Conservation (phyloP, 2,113 vertebrate genomes). For the Odocoileus virginianus region DNA sequence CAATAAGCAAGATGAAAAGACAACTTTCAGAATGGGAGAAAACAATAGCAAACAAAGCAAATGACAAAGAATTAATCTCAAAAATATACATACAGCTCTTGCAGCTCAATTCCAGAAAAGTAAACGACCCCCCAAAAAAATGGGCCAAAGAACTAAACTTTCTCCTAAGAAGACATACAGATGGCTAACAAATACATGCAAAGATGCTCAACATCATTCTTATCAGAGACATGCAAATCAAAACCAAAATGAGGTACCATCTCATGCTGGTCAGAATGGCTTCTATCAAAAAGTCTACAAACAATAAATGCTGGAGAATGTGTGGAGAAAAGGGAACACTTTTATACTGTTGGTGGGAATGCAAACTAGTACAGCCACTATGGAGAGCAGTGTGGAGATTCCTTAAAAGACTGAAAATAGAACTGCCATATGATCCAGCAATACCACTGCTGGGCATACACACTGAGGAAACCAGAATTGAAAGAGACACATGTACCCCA, state of each 20-base stretch:
- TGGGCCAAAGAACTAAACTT: neutral
- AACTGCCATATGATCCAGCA: neutral
- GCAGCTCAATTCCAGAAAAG: neutral
- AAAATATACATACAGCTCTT: neutral
- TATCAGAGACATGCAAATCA: neutral
- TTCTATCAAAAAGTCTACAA: neutral
- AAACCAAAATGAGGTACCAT: neutral
- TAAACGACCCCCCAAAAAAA: neutral
- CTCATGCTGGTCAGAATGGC: neutral
- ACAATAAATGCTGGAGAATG: neutral
- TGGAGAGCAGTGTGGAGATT: neutral
- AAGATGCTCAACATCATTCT: neutral
- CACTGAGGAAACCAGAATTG: neutral
- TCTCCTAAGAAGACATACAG: neutral
- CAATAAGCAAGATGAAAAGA: neutral
- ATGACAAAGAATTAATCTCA: neutral
- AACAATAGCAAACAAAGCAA: neutral
- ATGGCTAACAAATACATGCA: neutral
- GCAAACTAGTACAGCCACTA: neutral
- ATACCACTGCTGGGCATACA: neutral
- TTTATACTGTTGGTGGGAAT: neutral
- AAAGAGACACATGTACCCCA: neutral
- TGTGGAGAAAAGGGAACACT: neutral
- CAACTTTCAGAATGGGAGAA: neutral
- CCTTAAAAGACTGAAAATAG: neutral